A percentile compares a stretch with the other conserved stretches of the same genome.
These are phyloP conservation scores for Archips xylosteana DNA, from an alignment of 2,888 invertebrate genomes.

Conservation along the genomic window DNA sequence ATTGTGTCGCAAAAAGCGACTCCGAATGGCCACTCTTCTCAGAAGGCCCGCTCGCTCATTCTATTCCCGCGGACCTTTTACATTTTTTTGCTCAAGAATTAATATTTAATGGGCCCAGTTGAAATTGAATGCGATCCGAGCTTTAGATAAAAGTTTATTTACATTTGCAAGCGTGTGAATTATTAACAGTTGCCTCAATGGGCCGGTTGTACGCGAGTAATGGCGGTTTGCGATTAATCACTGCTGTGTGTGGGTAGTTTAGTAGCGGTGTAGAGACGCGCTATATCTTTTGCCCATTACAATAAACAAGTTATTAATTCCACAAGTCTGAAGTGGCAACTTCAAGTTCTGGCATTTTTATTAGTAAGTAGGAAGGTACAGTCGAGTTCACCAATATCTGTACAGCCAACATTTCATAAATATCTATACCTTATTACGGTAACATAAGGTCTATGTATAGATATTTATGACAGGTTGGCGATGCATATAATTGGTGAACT, in stretches of 20 bases:
- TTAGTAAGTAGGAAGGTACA: no score
- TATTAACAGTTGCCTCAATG: slow-evolving; percentile 48
- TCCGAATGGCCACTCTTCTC: slow-evolving; percentile 67
- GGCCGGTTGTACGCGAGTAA: slow-evolving; percentile 32
- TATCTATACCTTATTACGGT: no score
- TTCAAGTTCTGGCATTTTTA: background rate
- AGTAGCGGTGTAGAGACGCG: background rate
- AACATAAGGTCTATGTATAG: no score
- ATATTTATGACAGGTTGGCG: no score
- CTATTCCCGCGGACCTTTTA: slow-evolving; percentile 59
- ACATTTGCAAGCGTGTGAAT: slow-evolving; percentile 61
- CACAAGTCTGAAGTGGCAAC: background rate
- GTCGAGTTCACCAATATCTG: no score
- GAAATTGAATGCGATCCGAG: slow-evolving; percentile 68
- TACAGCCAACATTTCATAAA: no score
- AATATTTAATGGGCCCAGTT: slow-evolving; percentile 75
- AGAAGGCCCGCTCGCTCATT: slow-evolving; percentile 70
- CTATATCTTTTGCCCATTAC: background rate
- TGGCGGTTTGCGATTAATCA: slow-evolving; percentile 29
- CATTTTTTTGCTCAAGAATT: slow-evolving; percentile 69
- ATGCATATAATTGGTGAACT: no score
- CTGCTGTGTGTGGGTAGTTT: slow-evolving; percentile 24
- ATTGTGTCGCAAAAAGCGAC: slow-evolving; percentile 59
- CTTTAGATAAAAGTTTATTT: slow-evolving; percentile 68
- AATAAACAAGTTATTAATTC: background rate